Evolutionary conservation across 2,113 vertebrate genomes (phyloP).

Genomic region (Talpa occidentalis): DNA sequence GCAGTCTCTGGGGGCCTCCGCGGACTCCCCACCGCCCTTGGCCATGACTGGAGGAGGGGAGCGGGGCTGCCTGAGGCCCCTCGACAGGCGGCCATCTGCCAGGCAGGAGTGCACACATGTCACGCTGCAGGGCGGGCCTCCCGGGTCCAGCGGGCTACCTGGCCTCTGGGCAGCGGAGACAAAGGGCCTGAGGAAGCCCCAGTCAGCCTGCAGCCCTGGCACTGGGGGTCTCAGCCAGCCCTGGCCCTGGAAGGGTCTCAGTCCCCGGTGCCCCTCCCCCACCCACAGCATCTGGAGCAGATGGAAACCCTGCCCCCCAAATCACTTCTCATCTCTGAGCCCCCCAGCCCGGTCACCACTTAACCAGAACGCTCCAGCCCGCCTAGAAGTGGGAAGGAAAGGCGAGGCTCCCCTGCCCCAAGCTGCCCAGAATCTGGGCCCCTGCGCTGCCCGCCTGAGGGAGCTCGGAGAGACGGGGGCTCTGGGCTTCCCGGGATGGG

Average conservation of each 20-base stretch:
- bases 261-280: neutral
- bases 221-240: too few relatives aligned
- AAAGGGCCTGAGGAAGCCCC: slow-evolving; percentile 22
- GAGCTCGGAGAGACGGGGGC: neutral
- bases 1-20: slow-evolving; percentile 25
- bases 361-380: slow-evolving; percentile 31
- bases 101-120: neutral
- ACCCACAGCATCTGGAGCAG: slow-evolving; percentile 17
- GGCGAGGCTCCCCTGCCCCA: neutral
- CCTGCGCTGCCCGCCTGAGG: neutral
- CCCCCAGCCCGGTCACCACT: neutral
- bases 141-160: slow-evolving; percentile 1
- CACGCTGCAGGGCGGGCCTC: neutral
- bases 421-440: neutral
- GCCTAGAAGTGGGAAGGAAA: neutral
- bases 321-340: neutral
- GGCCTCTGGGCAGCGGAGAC: neutral
- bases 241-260: neutral
- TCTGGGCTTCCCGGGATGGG: neutral
- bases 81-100: slow-evolving; percentile 56
- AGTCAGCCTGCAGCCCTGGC: neutral
- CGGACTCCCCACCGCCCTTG: neutral
- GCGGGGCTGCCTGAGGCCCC: neutral
- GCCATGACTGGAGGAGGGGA: slow-evolving; percentile 2
- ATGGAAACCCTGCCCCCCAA: slow-evolving; percentile 31